Conservation (phyloP, 2,113 vertebrate genomes). For the Hippoglossus stenolepis region DNA sequence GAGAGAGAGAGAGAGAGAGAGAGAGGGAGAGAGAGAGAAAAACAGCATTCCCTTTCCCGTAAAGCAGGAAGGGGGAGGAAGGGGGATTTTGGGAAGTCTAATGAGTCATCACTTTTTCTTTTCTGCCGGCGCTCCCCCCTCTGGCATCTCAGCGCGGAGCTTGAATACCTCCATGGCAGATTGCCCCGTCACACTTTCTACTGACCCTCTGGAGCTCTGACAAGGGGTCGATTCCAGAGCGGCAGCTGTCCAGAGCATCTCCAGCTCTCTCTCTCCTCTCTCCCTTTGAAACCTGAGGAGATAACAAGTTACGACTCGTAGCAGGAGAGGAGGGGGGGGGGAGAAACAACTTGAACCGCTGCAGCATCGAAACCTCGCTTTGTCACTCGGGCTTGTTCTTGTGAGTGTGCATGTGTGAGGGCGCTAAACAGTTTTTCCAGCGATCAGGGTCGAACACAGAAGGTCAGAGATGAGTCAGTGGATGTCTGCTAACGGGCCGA, state of each 20-base stretch:
- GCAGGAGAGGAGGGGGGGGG: not conserved
- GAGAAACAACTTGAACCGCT: not conserved
- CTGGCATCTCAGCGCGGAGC: constrained; percentile 19
- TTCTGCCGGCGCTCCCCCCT: constrained; percentile 54
- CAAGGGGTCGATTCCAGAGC: not conserved
- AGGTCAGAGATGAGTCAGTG: constrained; percentile 64
- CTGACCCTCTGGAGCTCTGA: constrained; percentile 49
- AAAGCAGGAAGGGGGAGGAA: constrained; percentile 78
- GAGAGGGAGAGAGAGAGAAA: constrained; percentile 18
- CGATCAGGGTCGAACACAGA: constrained; percentile 38
- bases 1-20: constrained; percentile 25
- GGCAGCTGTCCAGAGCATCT: too few species aligned
- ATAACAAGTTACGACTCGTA: constrained; percentile 42
- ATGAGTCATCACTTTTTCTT: constrained; percentile 87
- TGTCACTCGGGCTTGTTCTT: constrained; percentile 34
- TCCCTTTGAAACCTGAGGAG: constrained; percentile 9
- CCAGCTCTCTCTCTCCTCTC: too few species aligned
- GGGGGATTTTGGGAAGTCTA: constrained; percentile 84
- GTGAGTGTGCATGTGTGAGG: constrained; percentile 1
- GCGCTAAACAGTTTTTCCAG: constrained; percentile 11
- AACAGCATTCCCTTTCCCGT: constrained; percentile 83
- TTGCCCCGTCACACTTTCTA: constrained; percentile 59
- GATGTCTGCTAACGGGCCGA: constrained; percentile 39
- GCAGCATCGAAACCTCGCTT: too few species aligned
- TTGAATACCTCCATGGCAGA: constrained; percentile 66